Base-by-base conservation (phyloP, 2,888 invertebrate genomes). In the Oeneis ivallda region DNA sequence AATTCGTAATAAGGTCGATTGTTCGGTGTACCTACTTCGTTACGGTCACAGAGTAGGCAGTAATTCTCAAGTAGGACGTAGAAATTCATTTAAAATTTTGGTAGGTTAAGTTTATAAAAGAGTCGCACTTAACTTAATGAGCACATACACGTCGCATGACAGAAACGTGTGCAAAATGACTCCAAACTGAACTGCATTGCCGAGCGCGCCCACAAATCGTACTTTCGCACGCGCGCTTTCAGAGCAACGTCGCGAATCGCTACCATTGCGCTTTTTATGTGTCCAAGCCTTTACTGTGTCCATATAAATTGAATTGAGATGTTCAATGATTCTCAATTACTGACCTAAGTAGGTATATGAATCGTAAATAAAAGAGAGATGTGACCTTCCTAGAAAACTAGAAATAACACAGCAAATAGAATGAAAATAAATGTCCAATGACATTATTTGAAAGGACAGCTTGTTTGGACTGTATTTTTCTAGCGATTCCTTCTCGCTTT, bases 1-100 rank as follows among this genome's bases (percentile, higher is more conserved):
- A 64, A 63, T 50, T 58, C 47, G 59, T 68, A 62, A 65, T 68
- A 62, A 65, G 47, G 47, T 58, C 37, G 50, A 39, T 11, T 43
- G 57, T 43, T 5, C n/a, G n/a, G n/a, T n/a, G n/a, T 37, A 26
- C 19, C 26, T 43, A 57, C 26, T 45, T 58, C 15, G 43, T 45
- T 47, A 58, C 47, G 56, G 10, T 9, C 19, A 8, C 19, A 13
- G 19, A 56, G 19, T 56, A 19, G 15, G 17, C n/a, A 37, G 54
- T 37, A 54, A 54, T 17, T 53, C 19, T 50, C 7, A 37, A 7
- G 9, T 37, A 8, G 9, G 37, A 26, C 26, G 26, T 26, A 26
- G 26, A 26, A 26, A 26, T 26, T 26, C 2, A 26, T 26, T 26
- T 26, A 26, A 2, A 26, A 26, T 26, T 26, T 26, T 26, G 26